These are phyloP conservation scores for Borostomias antarcticus DNA, from an alignment of 2,797 vertebrate species.

Conservation along the genomic window DNA sequence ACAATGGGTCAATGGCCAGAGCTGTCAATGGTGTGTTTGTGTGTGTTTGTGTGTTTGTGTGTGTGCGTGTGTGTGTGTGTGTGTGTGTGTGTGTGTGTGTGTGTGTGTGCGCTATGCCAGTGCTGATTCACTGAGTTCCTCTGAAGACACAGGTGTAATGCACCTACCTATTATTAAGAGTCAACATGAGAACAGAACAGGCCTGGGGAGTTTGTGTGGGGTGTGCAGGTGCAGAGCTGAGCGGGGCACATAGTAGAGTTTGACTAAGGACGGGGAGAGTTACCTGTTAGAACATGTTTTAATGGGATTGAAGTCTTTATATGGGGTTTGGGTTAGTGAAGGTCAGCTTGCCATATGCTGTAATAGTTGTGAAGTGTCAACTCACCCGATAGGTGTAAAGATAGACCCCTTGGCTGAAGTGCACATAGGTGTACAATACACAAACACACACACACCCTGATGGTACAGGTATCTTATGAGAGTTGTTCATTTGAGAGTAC, in stretches of 20 bases:
- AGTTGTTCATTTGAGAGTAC: too few species aligned
- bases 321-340: not conserved
- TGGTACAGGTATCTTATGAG: too few species aligned
- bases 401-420: not conserved
- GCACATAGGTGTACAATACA: not conserved
- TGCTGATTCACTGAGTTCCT: not conserved
- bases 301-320: not conserved
- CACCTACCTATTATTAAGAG: conserved; percentile 7
- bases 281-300: not conserved
- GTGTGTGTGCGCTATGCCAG: too few species aligned
- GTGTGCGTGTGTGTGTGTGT: not conserved
- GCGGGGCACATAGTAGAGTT: not conserved
- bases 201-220: not conserved
- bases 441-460: not conserved
- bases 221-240: not conserved
- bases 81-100: too few species aligned
- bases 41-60: too few species aligned
- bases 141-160: not conserved
- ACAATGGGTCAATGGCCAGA: too few species aligned
- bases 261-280: not conserved
- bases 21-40: not conserved
- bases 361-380: not conserved
- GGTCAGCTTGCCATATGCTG: not conserved
- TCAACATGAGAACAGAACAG: conserved; percentile 6
- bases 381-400: not conserved